phyloP scores from a whole-genome alignment of 2,888 invertebrate genomes.

The Rhimphoctona megacephalus region DNA sequence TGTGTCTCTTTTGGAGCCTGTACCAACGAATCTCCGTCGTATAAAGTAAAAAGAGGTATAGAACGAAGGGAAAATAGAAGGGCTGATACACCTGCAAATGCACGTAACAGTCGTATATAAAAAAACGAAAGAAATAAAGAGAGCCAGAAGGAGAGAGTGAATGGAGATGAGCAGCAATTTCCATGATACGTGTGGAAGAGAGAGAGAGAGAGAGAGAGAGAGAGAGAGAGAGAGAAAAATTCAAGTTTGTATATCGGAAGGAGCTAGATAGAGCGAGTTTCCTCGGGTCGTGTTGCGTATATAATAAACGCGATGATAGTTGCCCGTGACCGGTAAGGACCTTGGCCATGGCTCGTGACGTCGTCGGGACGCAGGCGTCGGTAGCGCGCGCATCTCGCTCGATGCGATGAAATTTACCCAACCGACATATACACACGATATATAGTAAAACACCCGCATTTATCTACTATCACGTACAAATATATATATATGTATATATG shows the following conservation, averaged over 20 bases:
- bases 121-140: constrained; percentile 1
- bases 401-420: constrained; percentile 64
- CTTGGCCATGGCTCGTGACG: constrained; percentile 82
- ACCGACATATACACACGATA: constrained; percentile 34
- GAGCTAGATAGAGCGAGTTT: constrained; percentile 63
- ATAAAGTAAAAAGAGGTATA: too few species aligned
- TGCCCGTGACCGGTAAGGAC: constrained; percentile 83
- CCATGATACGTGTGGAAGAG: neutral
- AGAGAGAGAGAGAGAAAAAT: constrained; percentile 35
- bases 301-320: constrained; percentile 72
- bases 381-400: constrained; percentile 75
- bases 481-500: constrained; percentile 1
- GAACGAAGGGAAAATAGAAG: too few species aligned
- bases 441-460: neutral
- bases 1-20: too few species aligned
- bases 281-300: constrained; percentile 59
- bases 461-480: neutral
- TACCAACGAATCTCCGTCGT: neutral
- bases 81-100: neutral
- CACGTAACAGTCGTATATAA: neutral
- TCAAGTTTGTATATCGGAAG: constrained; percentile 49
- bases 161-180: constrained; percentile 8
- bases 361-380: constrained; percentile 79
- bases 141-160: constrained; percentile 4
- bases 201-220: constrained; percentile 2